Evolutionary conservation across 2,113 vertebrate genomes (phyloP), one percentile per base, ranked within the genome.

Genomic region (Alethe castanea): DNA sequence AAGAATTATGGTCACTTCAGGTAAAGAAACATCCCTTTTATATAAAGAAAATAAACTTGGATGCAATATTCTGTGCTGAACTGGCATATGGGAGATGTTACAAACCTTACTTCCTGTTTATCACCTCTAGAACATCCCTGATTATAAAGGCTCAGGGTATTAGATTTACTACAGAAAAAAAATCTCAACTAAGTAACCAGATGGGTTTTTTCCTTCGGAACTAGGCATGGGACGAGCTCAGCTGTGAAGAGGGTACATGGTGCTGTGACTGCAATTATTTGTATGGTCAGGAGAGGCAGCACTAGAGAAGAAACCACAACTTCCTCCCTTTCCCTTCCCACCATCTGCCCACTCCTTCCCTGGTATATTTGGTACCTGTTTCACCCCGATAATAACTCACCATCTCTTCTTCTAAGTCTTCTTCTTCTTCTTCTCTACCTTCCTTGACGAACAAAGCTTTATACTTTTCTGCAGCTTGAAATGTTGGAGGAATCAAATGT

Each of bases 391-490:
- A 60, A 31, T 72, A 83, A 97, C 98, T 98, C 82, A 98, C 98
- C 71, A 97, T 92, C 86, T 98, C 98, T 48, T 98, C 98, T 31
- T 99, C 98, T 42, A 98, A 93, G 8, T 47, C 40, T 47, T 79
- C 89, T 13, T 95, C 98, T 64, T 96, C 97, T 33, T 71, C 84
- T 48, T 98, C 98, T 61, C 74, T 94, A 33, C 60, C 86, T 53
- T 80, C 70, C 10, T 86, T 97, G 42, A 97, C 38, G 62, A 99
- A 99, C 50, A 99, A 98, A 50, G 86, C 60, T 74, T 97, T 98
- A 78, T 98, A 98, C 36, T 97, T 97, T 84, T 99, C 98, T 66
- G 99, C 99, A 92, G 98, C 93, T 66, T 97, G 92, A 94, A 97
- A 98, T 8, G 96, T 91, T 64, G 98, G 90, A 47, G 97, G 95